Evolutionary conservation across 2,113 vertebrate species (phyloP).

Genomic region (Brachypodius melanocephalos): DNA sequence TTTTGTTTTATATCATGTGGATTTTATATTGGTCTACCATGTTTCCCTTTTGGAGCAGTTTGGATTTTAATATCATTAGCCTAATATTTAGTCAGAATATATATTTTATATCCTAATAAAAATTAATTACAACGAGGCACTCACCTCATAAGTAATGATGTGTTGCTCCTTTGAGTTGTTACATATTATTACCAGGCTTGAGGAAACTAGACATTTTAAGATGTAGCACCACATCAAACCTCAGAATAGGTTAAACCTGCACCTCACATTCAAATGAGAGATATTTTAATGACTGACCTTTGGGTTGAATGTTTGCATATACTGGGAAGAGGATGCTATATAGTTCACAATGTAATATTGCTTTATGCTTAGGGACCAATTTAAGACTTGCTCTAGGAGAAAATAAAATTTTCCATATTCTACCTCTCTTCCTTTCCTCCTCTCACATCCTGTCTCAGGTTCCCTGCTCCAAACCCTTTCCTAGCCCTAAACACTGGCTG

Average conservation of each 20-base stretch:
- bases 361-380: neutral
- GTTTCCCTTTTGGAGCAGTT: neutral
- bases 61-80: neutral
- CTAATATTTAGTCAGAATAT: conserved; percentile 5
- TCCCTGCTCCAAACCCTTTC: neutral
- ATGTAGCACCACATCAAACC: neutral
- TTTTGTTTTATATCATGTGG: neutral
- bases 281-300: neutral
- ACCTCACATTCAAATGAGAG: neutral
- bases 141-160: neutral
- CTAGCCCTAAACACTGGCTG: neutral
- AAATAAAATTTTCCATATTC: neutral
- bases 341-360: neutral
- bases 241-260: neutral
- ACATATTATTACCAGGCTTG: neutral
- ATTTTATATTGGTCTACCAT: neutral
- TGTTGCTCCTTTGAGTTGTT: neutral
- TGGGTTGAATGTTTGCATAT: neutral
- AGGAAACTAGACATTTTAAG: neutral
- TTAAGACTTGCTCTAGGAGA: neutral
- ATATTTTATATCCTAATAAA: conserved; percentile 14
- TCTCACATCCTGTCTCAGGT: accelerated
- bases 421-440: neutral
- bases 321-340: neutral
- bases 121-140: neutral